These are phyloP conservation scores for Panagrolaimus sp. DNA, from an alignment of 1,140 invertebrate species.

Conservation along the genomic window DNA sequence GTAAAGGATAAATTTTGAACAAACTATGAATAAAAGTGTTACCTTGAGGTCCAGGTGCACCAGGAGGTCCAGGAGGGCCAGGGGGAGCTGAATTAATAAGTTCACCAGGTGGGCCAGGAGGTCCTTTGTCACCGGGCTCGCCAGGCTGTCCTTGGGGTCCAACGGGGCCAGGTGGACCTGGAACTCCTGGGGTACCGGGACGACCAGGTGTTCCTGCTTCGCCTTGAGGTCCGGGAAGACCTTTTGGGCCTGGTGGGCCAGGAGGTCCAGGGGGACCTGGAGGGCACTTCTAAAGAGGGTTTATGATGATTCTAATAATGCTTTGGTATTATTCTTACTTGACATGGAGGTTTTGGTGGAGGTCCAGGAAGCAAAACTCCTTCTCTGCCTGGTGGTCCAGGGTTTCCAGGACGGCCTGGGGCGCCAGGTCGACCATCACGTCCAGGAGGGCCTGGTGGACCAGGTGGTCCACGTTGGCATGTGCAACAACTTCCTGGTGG, in stretches of 20 bases:
- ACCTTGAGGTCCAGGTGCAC: constrained; percentile 17
- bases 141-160: constrained; percentile 58
- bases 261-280: constrained; percentile 57
- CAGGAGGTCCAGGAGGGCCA: constrained; percentile 52
- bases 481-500: constrained; percentile 50
- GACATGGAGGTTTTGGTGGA: constrained; percentile 59
- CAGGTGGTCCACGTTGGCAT: constrained; percentile 57
- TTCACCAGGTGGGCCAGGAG: constrained; percentile 47
- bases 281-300: constrained; percentile 58
- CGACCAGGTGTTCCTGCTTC: constrained; percentile 55
- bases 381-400: constrained; percentile 48
- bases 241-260: constrained; percentile 50
- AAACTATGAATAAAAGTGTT: background rate
- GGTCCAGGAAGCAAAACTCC: constrained; percentile 55
- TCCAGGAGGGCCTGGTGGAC: constrained; percentile 57
- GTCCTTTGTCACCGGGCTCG: constrained; percentile 54
- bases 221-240: constrained; percentile 50
- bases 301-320: too few species aligned
- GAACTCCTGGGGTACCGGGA: constrained; percentile 52
- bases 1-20: background rate
- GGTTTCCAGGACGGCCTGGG: constrained; percentile 52
- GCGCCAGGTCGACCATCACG: constrained; percentile 52
- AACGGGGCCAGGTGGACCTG: constrained; percentile 52
- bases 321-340: constrained; percentile 47
- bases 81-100: constrained; percentile 30